phyloP scores from a whole-genome alignment of 2,113 vertebrate genomes.

The Atherinomorus stipes region DNA sequence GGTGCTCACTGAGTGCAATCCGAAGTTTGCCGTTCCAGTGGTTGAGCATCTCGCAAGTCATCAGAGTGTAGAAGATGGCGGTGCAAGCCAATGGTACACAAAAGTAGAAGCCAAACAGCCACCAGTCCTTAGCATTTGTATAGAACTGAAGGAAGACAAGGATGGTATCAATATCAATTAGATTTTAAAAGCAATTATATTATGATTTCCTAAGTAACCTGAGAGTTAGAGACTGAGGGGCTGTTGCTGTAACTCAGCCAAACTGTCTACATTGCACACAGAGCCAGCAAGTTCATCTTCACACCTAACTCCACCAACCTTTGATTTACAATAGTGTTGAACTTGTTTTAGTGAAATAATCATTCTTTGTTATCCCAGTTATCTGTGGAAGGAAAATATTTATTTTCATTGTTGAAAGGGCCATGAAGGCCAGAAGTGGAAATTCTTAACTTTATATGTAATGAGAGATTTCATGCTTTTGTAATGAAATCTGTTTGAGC shows the following conservation, averaged over 20 bases:
- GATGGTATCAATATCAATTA: background rate
- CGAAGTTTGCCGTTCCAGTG: slow-evolving; percentile 94
- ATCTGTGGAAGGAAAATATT: no score
- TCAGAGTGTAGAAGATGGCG: slow-evolving; percentile 93
- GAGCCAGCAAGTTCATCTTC: no score
- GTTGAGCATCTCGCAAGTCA: slow-evolving; percentile 97
- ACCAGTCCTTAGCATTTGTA: slow-evolving; percentile 91
- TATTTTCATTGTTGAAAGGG: no score
- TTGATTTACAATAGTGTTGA: no score
- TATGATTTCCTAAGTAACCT: background rate
- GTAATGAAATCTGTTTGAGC: background rate
- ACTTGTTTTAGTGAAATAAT: no score
- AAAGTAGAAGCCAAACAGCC: slow-evolving; percentile 98
- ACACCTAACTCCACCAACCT: no score
- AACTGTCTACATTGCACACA: background rate
- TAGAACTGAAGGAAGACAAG: slow-evolving; percentile 85
- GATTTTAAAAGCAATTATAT: background rate
- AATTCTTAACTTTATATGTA: background rate
- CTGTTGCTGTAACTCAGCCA: background rate
- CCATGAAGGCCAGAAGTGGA: background rate
- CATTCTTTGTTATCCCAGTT: no score
- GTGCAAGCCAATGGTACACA: slow-evolving; percentile 93
- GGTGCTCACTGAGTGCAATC: slow-evolving; percentile 96
- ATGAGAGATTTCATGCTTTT: background rate
- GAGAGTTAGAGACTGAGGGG: background rate